Evolutionary conservation across 2,113 vertebrate genomes (phyloP), one percentile per base, ranked within the genome.

Genomic region (Clupea harengus): DNA sequence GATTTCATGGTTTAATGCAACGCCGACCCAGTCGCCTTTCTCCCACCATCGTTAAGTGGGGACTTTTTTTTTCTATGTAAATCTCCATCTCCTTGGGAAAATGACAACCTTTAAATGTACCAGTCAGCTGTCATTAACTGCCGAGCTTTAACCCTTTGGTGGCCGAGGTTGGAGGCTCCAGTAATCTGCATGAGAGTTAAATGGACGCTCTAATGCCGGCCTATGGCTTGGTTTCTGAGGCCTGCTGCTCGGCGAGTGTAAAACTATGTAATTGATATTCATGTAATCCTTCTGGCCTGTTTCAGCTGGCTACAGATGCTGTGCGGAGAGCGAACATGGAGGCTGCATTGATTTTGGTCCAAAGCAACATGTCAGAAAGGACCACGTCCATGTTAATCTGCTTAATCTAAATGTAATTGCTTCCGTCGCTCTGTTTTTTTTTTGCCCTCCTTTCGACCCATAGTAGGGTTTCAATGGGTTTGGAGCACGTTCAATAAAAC

Each of bases 401-500:
- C 84, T 89, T 89, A 89, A 90, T 89, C 85, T 88, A 88, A 89
- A 90, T 86, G 83, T 87, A 89, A 89, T 89, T 86, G 85, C 85
- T 81, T 86, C 45, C 44, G 80, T 72, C 67, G 47, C 45, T 46
- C 45, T 47, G 39, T 1, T 32, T 81, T 67, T 67, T 82, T 82
- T 64, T 46, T 86, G 25, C 46, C 47, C 47, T 72, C 60, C 83
- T 80, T 46, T 45, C 54, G 3, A 39, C 72, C 81, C 32, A 60
- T 57, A 39, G 72, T 78, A 32, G 28, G 72, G 72, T 72, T 67
- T 11, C 25, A 72, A 8, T 11, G 64, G 64, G 25, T 6, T 39
- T 13, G 28, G 72, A 78, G 52, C 87, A 85, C 81, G 87, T 83
- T 88, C 75, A 80, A 85, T 32, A 39, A 32, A 78, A 28, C 64